phyloP scores from a whole-genome alignment of 2,888 invertebrate genomes.

The Elysia crispata region DNA sequence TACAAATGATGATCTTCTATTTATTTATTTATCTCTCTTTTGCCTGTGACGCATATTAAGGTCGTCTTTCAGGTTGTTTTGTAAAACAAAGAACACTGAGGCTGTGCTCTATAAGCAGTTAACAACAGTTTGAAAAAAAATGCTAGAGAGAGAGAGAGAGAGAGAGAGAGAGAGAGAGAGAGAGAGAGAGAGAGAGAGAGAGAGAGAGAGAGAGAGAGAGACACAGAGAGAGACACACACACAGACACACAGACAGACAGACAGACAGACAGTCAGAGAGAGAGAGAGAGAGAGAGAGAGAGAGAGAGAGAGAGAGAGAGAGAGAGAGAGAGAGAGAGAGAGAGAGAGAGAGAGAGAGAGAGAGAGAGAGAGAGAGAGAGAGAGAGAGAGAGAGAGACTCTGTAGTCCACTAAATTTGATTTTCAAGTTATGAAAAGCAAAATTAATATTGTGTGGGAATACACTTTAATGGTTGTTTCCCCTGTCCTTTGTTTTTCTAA shows the following conservation, averaged over 20 bases:
- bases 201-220: neutral
- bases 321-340: slow-evolving; percentile 4
- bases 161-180: neutral
- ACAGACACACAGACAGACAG: neutral
- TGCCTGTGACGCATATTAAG: no score
- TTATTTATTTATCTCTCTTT: no score
- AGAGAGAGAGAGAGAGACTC: slow-evolving; percentile 1
- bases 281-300: neutral
- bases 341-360: neutral
- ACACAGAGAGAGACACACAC: neutral
- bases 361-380: slow-evolving; percentile 9
- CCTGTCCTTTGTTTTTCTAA: no score
- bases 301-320: neutral
- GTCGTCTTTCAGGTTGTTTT: no score
- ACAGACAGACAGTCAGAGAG: neutral
- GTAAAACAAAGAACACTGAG: no score
- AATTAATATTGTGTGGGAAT: no score
- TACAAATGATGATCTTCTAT: no score
- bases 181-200: neutral
- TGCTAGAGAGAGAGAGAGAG: neutral
- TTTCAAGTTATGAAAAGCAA: no score
- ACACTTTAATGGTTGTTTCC: no score
- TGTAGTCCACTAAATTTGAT: no score
- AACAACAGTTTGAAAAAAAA: neutral
- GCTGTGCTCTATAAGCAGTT: no score